Evolutionary conservation across 2,888 invertebrate species (phyloP).

Genomic region (Sarcophaga rosellei): DNA sequence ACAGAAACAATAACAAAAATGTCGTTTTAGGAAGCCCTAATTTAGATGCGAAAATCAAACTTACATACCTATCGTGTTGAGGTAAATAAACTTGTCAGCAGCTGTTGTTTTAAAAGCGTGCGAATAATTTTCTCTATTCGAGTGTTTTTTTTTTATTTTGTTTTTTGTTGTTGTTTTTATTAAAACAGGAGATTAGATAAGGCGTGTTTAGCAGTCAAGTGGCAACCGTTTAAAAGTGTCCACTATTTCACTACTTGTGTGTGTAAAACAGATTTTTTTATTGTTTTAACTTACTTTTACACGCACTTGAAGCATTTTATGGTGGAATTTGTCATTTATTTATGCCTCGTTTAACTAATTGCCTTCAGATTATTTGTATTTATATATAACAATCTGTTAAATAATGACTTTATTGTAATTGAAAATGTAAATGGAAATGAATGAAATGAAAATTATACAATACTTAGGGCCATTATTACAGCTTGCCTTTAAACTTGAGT

Average conservation of each 20-base stretch:
- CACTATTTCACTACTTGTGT: neutral
- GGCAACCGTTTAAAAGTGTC: constrained; percentile 21
- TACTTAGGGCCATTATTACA: too few species aligned
- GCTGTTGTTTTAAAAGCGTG: neutral
- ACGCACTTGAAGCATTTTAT: neutral
- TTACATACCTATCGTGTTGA: neutral
- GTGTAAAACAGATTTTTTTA: neutral
- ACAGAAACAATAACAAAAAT: neutral
- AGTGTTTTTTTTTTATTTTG: too few species aligned
- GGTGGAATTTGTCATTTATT: neutral
- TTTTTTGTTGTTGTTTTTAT: too few species aligned
- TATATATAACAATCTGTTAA: too few species aligned
- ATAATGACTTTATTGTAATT: too few species aligned
- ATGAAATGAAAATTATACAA: too few species aligned
- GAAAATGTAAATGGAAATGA: too few species aligned
- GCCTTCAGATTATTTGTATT: too few species aligned
- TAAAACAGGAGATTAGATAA: too few species aligned
- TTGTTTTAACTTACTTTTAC: constrained; percentile 24
- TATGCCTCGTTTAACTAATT: too few species aligned
- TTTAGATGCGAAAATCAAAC: neutral
- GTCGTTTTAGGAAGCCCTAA: neutral
- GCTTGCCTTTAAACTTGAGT: too few species aligned
- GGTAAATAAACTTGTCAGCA: constrained; percentile 36
- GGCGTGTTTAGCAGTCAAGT: neutral
- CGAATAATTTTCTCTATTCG: neutral